Conservation (phyloP, 2,113 vertebrate species). For the Heloderma charlesbogerti region DNA sequence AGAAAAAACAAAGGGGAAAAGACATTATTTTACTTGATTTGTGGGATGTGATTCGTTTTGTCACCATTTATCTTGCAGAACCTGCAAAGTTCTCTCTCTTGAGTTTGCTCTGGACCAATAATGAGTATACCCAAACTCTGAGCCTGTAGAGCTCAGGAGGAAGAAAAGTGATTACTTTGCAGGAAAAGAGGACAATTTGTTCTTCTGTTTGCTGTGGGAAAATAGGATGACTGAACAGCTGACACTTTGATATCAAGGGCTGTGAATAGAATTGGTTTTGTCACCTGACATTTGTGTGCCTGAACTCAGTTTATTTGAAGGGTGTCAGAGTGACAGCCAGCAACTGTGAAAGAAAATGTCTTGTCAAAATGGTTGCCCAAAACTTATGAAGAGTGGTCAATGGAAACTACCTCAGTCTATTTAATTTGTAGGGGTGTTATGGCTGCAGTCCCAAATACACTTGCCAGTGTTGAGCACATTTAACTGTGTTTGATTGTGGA, state of each 20-base stretch:
- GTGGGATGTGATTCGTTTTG: not conserved
- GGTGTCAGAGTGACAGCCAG: conserved; percentile 1
- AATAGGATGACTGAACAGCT: conserved; percentile 21
- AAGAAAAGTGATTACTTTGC: conserved; percentile 7
- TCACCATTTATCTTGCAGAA: not conserved
- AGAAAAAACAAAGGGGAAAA: not conserved
- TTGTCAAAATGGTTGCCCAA: conserved; percentile 31
- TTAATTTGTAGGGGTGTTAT: conserved; percentile 2
- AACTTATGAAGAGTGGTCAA: conserved; percentile 21
- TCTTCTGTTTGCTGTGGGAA: conserved; percentile 17
- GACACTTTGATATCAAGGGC: not conserved
- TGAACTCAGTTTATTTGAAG: conserved; percentile 24
- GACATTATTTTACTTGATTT: not conserved
- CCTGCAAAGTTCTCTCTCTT: not conserved
- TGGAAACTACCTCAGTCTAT: not conserved
- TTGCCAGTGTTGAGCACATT: not conserved
- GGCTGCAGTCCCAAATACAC: not conserved
- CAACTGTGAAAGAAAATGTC: conserved; percentile 30
- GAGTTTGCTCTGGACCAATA: conserved; percentile 1
- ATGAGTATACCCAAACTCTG: not conserved
- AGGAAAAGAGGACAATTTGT: conserved; percentile 25
- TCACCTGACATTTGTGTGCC: conserved; percentile 26
- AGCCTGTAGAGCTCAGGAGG: not conserved
- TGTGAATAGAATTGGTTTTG: conserved; percentile 37
- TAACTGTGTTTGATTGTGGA: not conserved